Conservation (phyloP, 2,113 vertebrate genomes). For the Syrrhaptes paradoxus region DNA sequence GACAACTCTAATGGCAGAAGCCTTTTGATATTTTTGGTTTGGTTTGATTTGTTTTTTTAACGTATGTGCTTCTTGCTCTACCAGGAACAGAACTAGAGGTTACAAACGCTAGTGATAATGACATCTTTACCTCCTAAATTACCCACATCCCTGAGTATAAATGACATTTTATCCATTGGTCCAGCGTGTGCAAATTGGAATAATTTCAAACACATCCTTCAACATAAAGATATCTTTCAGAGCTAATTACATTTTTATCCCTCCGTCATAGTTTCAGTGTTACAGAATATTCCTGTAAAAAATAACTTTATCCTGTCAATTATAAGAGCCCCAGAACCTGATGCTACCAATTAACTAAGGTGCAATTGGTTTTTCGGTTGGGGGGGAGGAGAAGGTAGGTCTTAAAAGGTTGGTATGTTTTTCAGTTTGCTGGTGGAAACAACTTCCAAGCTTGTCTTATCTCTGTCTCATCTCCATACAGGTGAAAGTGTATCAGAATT, state of each 20-base stretch:
- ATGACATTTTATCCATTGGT: not conserved
- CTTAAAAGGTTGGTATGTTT: not conserved
- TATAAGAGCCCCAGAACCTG: not conserved
- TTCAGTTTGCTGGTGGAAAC: not conserved
- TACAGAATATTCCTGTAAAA: not conserved
- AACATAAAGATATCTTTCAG: not conserved
- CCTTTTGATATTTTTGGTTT: not conserved
- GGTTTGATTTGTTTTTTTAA: not conserved
- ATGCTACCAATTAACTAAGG: not conserved
- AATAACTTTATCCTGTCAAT: not conserved
- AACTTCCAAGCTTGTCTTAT: not conserved
- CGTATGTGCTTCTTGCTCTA: not conserved
- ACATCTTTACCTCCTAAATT: not conserved
- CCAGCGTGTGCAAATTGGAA: not conserved
- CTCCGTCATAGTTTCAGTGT: not conserved
- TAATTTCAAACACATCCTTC: not conserved
- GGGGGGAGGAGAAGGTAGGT: not conserved
- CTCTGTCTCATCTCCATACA: not conserved
- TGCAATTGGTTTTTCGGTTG: not conserved
- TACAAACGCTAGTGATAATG: not conserved
- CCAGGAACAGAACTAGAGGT: not conserved
- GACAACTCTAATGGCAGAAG: not conserved
- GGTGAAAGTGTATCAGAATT: not conserved
- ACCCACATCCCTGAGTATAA: not conserved
- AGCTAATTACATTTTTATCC: not conserved